Evolutionary conservation across 1,140 invertebrate genomes (phyloP).

Genomic region (Lanistes nyassanus): DNA sequence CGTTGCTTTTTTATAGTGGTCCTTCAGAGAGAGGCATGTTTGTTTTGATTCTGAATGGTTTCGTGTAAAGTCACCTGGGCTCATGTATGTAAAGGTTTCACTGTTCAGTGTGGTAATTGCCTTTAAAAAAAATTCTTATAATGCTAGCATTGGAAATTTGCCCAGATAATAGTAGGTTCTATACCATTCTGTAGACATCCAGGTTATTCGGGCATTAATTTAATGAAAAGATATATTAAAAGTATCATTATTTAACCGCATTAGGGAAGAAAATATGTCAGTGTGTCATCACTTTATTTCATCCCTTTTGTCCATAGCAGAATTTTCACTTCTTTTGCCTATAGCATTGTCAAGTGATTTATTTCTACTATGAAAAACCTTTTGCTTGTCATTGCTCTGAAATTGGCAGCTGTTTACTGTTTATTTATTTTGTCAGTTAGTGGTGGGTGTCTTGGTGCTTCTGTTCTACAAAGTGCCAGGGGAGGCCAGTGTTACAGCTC

Average conservation of each 20-base stretch:
- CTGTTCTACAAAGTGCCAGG: conserved; percentile 62
- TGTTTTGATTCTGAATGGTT: neutral
- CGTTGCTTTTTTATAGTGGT: neutral
- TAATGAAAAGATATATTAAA: too few species aligned
- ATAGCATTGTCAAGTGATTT: neutral
- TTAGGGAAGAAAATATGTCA: too few species aligned
- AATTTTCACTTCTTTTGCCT: neutral
- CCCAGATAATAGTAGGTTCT: too few species aligned
- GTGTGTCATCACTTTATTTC: too few species aligned
- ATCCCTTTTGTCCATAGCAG: too few species aligned
- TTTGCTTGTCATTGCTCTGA: neutral
- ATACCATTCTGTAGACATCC: too few species aligned
- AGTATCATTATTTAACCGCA: too few species aligned
- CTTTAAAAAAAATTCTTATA: too few species aligned
- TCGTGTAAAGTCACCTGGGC: neutral
- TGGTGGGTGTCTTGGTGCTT: conserved; percentile 63
- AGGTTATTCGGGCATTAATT: too few species aligned
- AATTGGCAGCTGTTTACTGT: neutral
- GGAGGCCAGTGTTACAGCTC: conserved; percentile 63
- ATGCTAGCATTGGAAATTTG: too few species aligned
- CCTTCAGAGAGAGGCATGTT: neutral
- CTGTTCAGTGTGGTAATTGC: too few species aligned
- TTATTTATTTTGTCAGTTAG: conserved; percentile 40
- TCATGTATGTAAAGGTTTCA: neutral
- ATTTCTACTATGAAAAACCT: neutral